A percentile compares a stretch with the other conserved stretches of the same genome.
These are phyloP conservation scores for Trachelus tabidus DNA, from an alignment of 2,888 invertebrate species.

Conservation along the genomic window DNA sequence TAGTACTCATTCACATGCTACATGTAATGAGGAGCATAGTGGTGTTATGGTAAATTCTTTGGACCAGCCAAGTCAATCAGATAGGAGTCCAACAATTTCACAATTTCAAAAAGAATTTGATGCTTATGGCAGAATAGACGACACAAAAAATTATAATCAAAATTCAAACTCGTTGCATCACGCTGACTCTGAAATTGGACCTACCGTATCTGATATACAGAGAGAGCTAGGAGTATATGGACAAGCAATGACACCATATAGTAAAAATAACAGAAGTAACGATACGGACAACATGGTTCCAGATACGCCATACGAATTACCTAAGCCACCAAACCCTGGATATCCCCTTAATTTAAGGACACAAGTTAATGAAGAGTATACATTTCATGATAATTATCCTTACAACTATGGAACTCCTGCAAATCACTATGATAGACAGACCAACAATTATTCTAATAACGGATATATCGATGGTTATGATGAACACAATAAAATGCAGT, in stretches of 20 bases:
- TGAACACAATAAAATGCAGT: constrained; percentile 36
- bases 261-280: constrained; percentile 36
- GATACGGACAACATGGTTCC: constrained; percentile 25
- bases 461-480: constrained; percentile 52
- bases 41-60: constrained; percentile 33
- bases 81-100: constrained; percentile 43
- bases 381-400: constrained; percentile 46
- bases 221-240: constrained; percentile 42
- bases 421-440: constrained; percentile 51
- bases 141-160: constrained; percentile 37
- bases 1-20: constrained; percentile 59
- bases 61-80: constrained; percentile 23
- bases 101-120: constrained; percentile 49
- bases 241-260: constrained; percentile 37
- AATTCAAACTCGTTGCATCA: constrained; percentile 33
- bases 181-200: constrained; percentile 32
- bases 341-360: constrained; percentile 36
- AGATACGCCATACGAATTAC: constrained; percentile 50
- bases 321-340: constrained; percentile 40
- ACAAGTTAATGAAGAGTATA: constrained; percentile 38
- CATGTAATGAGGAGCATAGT: constrained; percentile 40
- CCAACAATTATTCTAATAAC: constrained; percentile 47
- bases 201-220: constrained; percentile 40
- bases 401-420: constrained; percentile 54
- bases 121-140: constrained; percentile 36